Evolutionary conservation across 2,888 invertebrate species (phyloP).

Genomic region (Timema cristinae): DNA sequence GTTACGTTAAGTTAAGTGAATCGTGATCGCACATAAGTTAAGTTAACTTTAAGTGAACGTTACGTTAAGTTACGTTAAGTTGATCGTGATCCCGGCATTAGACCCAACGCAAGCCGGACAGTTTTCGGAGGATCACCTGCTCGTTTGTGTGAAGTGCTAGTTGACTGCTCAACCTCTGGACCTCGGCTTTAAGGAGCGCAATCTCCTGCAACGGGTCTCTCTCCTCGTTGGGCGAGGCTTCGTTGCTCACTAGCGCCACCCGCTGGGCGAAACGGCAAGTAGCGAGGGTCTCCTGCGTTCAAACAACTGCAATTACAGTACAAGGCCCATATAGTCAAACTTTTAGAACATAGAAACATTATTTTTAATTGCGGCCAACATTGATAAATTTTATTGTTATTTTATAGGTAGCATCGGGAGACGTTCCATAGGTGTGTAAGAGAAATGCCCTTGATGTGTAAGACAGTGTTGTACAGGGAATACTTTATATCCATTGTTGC

Average conservation of each 20-base stretch:
- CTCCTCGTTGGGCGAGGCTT: conserved; percentile 46
- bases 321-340: neutral
- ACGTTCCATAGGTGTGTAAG: no score
- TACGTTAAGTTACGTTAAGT: no score
- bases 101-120: no score
- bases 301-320: conserved; percentile 27
- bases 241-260: conserved; percentile 49
- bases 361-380: neutral
- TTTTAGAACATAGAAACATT: neutral
- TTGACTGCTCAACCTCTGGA: conserved; percentile 42
- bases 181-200: conserved; percentile 44
- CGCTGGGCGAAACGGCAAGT: conserved; percentile 54
- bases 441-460: no score
- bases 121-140: conserved; percentile 23
- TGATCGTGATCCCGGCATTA: no score
- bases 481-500: no score
- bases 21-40: no score
- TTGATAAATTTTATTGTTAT: neutral
- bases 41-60: no score
- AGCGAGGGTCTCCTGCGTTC: conserved; percentile 49
- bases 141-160: conserved; percentile 34
- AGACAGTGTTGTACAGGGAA: no score
- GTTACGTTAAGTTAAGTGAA: no score
- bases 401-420: neutral
- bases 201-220: conserved; percentile 47